These are phyloP conservation scores for Caenorhabditis latens DNA, from an alignment of 1,140 invertebrate species.

Conservation along the genomic window DNA sequence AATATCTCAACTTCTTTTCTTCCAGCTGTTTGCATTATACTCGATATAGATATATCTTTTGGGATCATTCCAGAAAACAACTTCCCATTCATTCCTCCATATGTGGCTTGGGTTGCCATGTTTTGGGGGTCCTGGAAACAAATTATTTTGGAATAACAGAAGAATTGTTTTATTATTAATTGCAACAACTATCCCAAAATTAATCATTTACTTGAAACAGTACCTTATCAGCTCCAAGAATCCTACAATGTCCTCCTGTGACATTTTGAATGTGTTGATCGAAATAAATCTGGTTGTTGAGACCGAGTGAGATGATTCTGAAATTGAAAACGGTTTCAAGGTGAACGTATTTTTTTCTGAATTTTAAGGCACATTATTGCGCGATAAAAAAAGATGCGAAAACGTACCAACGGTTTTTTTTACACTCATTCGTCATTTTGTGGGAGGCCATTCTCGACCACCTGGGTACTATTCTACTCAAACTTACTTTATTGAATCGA, in stretches of 20 bases:
- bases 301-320: not conserved
- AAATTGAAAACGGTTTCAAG: too few species aligned
- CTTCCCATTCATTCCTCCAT: not conserved
- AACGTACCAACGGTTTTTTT: too few species aligned
- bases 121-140: not conserved
- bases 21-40: not conserved
- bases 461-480: too few species aligned
- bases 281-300: conserved; percentile 4
- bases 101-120: not conserved
- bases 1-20: not conserved
- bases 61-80: conserved; percentile 26
- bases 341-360: too few species aligned
- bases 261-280: conserved; percentile 7
- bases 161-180: too few species aligned
- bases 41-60: not conserved
- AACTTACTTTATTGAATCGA: too few species aligned
- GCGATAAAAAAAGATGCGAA: too few species aligned
- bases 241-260: conserved; percentile 8
- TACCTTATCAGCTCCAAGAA: conserved; percentile 25
- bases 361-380: too few species aligned
- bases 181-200: too few species aligned
- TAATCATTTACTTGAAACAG: too few species aligned
- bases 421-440: not conserved
- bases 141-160: not conserved
- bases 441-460: too few species aligned